A percentile compares a stretch with the other conserved stretches of the same genome.
Evolutionary conservation across 2,113 vertebrate genomes (phyloP).

Genomic region (Lophius piscatorius): DNA sequence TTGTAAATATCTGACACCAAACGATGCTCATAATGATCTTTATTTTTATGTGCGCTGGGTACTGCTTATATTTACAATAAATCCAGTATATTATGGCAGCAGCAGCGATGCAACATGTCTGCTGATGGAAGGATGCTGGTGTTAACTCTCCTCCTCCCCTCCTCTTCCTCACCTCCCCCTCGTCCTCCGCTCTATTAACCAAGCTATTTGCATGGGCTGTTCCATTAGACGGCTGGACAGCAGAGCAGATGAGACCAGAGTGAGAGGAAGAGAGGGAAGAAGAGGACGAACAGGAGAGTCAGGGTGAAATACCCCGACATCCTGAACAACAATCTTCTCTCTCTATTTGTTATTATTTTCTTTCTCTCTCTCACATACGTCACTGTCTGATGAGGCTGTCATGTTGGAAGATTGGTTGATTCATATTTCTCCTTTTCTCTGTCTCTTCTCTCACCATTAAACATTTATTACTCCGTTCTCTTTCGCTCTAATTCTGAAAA

Average conservation of each 20-base stretch:
- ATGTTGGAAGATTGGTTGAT: slow-evolving; percentile 36
- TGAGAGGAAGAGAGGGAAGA: slow-evolving; percentile 9
- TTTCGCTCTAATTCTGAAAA: slow-evolving; percentile 39
- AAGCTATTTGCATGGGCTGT: slow-evolving; percentile 61
- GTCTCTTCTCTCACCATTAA: slow-evolving; percentile 41
- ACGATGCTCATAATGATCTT: neutral
- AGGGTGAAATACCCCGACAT: slow-evolving; percentile 39
- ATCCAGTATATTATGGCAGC: slow-evolving; percentile 12
- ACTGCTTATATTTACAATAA: slow-evolving; percentile 6
- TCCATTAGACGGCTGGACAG: slow-evolving; percentile 65
- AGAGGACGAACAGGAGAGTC: slow-evolving; percentile 31
- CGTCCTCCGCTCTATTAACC: slow-evolving; percentile 61
- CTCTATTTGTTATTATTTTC: slow-evolving; percentile 12
- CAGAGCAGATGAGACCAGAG: slow-evolving; percentile 57
- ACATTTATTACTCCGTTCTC: slow-evolving; percentile 46
- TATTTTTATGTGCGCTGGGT: neutral
- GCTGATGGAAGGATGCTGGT: slow-evolving; percentile 17
- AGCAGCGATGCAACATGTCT: neutral
- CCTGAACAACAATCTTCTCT: slow-evolving; percentile 58
- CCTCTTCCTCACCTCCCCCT: slow-evolving; percentile 10
- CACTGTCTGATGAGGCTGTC: slow-evolving; percentile 56
- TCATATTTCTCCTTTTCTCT: slow-evolving; percentile 33
- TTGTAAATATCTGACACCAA: neutral
- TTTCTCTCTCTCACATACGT: slow-evolving; percentile 10
- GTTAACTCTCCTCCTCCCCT: neutral